These are phyloP conservation scores for Sylvia atricapilla DNA, from an alignment of 2,113 vertebrate genomes.

Conservation along the genomic window DNA sequence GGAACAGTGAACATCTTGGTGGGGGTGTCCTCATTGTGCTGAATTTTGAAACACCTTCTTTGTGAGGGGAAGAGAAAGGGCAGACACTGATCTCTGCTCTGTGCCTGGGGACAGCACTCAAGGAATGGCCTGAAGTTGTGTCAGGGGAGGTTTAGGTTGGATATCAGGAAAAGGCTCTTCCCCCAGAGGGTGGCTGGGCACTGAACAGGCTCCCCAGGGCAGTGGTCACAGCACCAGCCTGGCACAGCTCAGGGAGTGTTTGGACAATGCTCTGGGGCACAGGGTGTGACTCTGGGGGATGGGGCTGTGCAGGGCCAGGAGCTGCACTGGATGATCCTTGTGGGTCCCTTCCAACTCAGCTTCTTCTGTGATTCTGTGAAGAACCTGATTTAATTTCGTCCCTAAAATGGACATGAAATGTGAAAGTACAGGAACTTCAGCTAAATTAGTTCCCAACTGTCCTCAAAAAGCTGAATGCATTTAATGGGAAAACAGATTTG, in stretches of 20 bases:
- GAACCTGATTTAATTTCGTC: not conserved
- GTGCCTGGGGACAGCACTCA: rapidly evolving
- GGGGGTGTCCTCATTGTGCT: not conserved
- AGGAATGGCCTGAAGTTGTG: not conserved
- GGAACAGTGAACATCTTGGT: not conserved
- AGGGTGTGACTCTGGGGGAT: not conserved
- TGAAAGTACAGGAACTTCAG: not conserved
- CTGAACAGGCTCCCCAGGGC: not conserved
- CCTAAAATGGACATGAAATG: not conserved
- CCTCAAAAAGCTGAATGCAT: not conserved
- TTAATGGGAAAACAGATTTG: not conserved
- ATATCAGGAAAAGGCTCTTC: not conserved
- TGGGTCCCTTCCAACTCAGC: not conserved
- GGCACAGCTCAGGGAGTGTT: not conserved
- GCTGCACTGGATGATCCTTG: rapidly evolving
- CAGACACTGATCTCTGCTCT: not conserved
- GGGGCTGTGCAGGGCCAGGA: not conserved
- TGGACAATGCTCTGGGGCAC: not conserved
- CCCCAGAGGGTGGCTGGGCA: not conserved
- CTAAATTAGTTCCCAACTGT: not conserved
- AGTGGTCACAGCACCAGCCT: not conserved
- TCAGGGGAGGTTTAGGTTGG: not conserved
- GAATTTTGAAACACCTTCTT: not conserved
- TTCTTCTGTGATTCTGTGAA: not conserved
- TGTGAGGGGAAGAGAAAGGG: not conserved